Evolutionary conservation across 2,113 vertebrate genomes (phyloP).

Genomic region (Hippocampus zosterae): DNA sequence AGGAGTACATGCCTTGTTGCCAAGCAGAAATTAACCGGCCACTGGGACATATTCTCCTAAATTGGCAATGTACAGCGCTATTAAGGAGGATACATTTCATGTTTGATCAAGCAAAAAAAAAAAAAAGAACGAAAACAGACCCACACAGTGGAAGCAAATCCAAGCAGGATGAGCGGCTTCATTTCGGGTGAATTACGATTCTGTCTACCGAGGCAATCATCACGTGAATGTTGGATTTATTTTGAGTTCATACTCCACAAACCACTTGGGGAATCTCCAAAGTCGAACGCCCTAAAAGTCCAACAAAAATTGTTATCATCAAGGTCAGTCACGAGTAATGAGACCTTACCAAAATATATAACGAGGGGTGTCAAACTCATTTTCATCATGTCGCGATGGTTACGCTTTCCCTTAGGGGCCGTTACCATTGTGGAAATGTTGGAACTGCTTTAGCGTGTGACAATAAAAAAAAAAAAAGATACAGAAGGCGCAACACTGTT

Average conservation of each 20-base stretch:
- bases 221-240: conserved; percentile 14
- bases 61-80: conserved; percentile 68
- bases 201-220: conserved; percentile 20
- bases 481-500: too few species aligned
- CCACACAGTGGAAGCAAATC: conserved; percentile 31
- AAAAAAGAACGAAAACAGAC: conserved; percentile 4
- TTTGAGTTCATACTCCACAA: neutral
- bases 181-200: conserved; percentile 17
- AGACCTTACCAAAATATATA: too few species aligned
- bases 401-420: too few species aligned
- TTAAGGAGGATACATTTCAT: conserved; percentile 67
- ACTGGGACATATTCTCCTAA: conserved; percentile 70
- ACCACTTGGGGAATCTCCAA: too few species aligned
- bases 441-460: too few species aligned
- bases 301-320: too few species aligned
- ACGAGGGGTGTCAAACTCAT: too few species aligned
- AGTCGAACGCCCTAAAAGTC: neutral
- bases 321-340: too few species aligned
- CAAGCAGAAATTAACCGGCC: conserved; percentile 71
- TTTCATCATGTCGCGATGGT: too few species aligned
- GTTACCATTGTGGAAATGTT: too few species aligned
- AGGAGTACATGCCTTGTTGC: conserved; percentile 64
- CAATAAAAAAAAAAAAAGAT: too few species aligned
- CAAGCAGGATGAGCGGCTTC: conserved; percentile 10
- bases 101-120: conserved; percentile 61